These are phyloP conservation scores for Orthonyx spaldingii DNA, from an alignment of 2,113 vertebrate genomes.

Conservation along the genomic window DNA sequence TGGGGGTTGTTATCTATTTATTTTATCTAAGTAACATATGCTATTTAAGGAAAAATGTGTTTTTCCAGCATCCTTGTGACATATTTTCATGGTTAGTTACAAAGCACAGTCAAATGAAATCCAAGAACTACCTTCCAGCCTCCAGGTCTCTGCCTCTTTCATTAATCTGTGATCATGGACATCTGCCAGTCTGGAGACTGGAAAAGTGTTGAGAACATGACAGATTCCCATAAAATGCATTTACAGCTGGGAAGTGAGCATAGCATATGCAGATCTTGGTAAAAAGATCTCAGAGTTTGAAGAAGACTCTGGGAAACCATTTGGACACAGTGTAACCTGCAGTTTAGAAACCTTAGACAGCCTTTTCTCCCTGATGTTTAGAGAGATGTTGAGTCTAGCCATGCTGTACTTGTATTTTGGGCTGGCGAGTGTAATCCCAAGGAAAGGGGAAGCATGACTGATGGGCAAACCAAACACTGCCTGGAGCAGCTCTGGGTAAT, in stretches of 20 bases:
- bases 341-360: background rate
- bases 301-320: background rate
- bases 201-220: background rate
- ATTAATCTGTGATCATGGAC: background rate
- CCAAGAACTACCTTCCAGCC: background rate
- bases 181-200: background rate
- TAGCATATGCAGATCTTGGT: background rate
- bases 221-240: background rate
- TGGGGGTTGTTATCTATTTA: background rate
- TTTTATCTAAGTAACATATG: background rate
- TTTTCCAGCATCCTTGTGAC: background rate
- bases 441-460: background rate
- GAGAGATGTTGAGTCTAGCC: background rate
- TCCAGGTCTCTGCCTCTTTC: background rate
- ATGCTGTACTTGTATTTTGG: background rate
- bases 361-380: background rate
- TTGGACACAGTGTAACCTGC: background rate
- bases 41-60: background rate
- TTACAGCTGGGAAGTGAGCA: background rate
- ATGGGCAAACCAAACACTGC: background rate
- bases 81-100: background rate
- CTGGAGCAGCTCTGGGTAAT: background rate
- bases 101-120: background rate
- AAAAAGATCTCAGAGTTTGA: background rate
- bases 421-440: accelerated